These are phyloP conservation scores for Columbina picui DNA, from an alignment of 2,113 vertebrate species.

Conservation along the genomic window DNA sequence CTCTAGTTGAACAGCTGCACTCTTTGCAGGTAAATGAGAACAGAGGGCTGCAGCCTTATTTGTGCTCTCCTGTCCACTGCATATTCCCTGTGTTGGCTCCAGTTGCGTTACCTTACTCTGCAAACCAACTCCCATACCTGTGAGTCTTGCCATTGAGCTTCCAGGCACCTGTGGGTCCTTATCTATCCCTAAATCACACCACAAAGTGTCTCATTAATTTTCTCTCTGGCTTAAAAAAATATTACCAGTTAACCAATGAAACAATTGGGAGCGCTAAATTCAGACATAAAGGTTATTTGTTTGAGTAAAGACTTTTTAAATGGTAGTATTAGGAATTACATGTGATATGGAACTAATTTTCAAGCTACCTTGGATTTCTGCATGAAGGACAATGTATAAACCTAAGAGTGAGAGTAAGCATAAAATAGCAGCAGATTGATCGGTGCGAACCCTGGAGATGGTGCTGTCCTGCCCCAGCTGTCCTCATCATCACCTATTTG, in stretches of 20 bases:
- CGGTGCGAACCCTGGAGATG: background rate
- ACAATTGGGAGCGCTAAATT: slow-evolving; percentile 14
- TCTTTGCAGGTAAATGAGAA: background rate
- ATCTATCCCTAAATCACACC: background rate
- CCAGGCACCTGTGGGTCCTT: background rate
- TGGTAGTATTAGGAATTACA: background rate
- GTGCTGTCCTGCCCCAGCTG: background rate
- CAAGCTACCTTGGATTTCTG: slow-evolving; percentile 48
- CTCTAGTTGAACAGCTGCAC: background rate
- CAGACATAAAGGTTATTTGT: slow-evolving; percentile 28
- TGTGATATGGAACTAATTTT: slow-evolving; percentile 29
- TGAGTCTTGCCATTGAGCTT: background rate
- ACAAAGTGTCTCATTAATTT: background rate
- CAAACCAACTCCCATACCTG: background rate
- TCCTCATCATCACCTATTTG: background rate
- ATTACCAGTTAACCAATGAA: background rate
- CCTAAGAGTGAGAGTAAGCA: slow-evolving; percentile 18
- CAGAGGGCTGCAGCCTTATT: too few species aligned
- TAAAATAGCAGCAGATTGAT: background rate
- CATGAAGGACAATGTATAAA: slow-evolving; percentile 12
- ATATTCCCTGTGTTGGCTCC: background rate
- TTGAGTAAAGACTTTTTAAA: slow-evolving; percentile 15
- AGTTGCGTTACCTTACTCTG: background rate
- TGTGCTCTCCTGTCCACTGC: fast-evolving
- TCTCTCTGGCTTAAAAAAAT: background rate